Evolutionary conservation across 1,140 invertebrate species (phyloP), one percentile per base, ranked within the genome.

Genomic region (Drosophila navojoa): DNA sequence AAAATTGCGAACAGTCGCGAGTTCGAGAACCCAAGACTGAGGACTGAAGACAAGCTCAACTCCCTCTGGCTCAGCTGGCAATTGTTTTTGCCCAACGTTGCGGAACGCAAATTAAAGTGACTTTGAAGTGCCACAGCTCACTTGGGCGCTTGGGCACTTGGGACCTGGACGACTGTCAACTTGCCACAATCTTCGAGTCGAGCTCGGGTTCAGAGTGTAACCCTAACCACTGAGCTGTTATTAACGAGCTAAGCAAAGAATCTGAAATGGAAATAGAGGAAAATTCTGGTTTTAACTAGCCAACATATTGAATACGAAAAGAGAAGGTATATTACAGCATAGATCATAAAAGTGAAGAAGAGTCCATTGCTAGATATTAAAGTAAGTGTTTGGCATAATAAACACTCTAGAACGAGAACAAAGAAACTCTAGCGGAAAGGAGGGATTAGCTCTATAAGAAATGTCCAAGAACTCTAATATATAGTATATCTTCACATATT

Each of bases 91-190:
- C 40, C 62, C 55, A 68, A 68, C 85, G 66, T 77, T 62, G 77
- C 71, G 80, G 73, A 89, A 89, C 76, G 71, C 68, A 90, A 78
- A 87, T 78, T 87, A 81, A 85, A 87, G 32, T 78, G 80, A 74
- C 77, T 86, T 71, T 74, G 67, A 71, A 53, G 70, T 58, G 70
- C 55, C 72, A 70, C 57, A 38, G 35, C 35, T 38, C 49, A 47
- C 64, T 71, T 55, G 64, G 61, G 29, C 19, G 19, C 15, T 47
- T 22, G 50, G 32, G 25, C 15, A 29, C 27, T 32, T 32, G 32
- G 32, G 7, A 32, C 32, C 9, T 32, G 32, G 35, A 38, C 35
- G 35, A 38, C 35, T 45, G n/a, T 11, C 67, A 62, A 59, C 19
- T 71, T 50, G 35, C 44, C 42, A 25, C n/a, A 45, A 59, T 49